Evolutionary conservation across 2,888 invertebrate genomes (phyloP).

Genomic region (Microdon myrmicae): DNA sequence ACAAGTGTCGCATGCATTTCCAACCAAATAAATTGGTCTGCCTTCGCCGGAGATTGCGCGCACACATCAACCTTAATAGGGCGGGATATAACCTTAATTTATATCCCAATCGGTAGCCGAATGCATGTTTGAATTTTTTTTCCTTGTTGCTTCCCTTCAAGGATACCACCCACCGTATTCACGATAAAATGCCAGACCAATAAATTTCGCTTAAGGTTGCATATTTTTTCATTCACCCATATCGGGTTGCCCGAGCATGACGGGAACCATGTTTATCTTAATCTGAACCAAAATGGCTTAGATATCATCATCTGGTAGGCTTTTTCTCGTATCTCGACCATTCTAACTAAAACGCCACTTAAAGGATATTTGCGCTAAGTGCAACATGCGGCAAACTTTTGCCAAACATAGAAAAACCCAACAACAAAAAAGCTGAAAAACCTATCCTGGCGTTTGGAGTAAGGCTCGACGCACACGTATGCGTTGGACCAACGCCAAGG

Average conservation of each 20-base stretch:
- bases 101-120: conserved; percentile 36
- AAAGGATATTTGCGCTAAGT: no score
- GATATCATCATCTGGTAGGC: no score
- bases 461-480: no score
- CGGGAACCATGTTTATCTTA: conserved; percentile 49
- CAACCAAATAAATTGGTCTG: conserved; percentile 41
- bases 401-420: no score
- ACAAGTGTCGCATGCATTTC: conserved; percentile 43
- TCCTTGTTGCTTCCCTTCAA: conserved; percentile 17
- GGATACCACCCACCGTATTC: conserved; percentile 22
- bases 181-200: conserved; percentile 28
- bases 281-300: conserved; percentile 34
- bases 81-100: conserved; percentile 47
- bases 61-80: conserved; percentile 45
- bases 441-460: no score
- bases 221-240: conserved; percentile 11
- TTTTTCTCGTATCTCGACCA: no score
- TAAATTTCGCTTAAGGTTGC: conserved; percentile 46
- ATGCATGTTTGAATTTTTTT: conserved; percentile 14
- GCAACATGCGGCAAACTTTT: no score
- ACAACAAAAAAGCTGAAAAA: no score
- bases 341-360: no score
- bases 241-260: conserved; percentile 1
- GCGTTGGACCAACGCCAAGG: no score
- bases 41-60: conserved; percentile 23